A percentile compares a stretch with the other conserved stretches of the same genome.
phyloP scores from a whole-genome alignment of 2,888 invertebrate species.

The Sabatieria punctata region DNA sequence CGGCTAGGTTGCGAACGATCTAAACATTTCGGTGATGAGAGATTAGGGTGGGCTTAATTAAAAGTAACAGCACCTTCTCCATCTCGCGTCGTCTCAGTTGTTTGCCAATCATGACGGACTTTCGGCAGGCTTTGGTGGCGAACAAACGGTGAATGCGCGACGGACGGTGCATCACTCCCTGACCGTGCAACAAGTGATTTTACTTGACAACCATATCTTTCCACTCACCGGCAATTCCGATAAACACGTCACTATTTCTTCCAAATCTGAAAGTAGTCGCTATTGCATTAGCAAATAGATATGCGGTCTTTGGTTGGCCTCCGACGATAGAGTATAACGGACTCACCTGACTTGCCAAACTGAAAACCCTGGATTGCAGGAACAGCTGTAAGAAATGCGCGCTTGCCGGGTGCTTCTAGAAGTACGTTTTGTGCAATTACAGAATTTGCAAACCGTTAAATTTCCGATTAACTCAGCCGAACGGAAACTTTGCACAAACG shows the following conservation, averaged over 20 bases:
- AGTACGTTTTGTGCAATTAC: no score
- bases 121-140: slow-evolving; percentile 85
- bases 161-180: slow-evolving; percentile 30
- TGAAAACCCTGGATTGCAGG: no score
- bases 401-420: no score
- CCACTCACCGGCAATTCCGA: slow-evolving; percentile 35
- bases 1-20: slow-evolving; percentile 58
- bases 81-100: slow-evolving; percentile 60
- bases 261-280: slow-evolving; percentile 50
- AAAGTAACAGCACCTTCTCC: slow-evolving; percentile 40
- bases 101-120: slow-evolving; percentile 91
- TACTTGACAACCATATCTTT: no score
- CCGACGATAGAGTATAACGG: no score
- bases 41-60: neutral
- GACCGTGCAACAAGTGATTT: neutral
- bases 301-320: slow-evolving; percentile 12
- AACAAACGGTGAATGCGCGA: slow-evolving; percentile 67
- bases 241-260: slow-evolving; percentile 80
- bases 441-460: no score
- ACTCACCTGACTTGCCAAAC: no score
- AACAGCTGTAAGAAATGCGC: no score
- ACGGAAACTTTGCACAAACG: no score
- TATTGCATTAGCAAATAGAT: neutral
- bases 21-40: slow-evolving; percentile 13
- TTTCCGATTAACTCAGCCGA: no score